These are phyloP conservation scores for Thymallus thymallus DNA, from an alignment of 2,113 vertebrate species.

Conservation along the genomic window DNA sequence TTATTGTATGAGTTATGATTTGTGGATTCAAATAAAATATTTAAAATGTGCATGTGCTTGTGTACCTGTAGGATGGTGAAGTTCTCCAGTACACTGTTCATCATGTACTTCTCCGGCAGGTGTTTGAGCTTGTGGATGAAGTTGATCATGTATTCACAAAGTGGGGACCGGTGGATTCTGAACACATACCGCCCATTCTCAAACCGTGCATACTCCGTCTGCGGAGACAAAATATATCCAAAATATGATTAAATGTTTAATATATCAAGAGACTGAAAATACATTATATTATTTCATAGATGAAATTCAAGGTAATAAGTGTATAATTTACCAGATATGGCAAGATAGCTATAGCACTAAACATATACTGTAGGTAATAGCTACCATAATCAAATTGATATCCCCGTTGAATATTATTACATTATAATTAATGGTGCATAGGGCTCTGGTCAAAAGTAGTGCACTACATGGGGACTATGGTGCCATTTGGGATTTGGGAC, in stretches of 20 bases:
- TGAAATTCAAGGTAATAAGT: conserved; percentile 31
- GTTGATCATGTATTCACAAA: conserved; percentile 96
- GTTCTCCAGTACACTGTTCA: conserved; percentile 97
- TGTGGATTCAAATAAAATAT: too few relatives aligned
- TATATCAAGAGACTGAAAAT: conserved; percentile 17
- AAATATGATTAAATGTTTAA: background rate
- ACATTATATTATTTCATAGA: conserved; percentile 17
- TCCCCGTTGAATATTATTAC: conserved; percentile 58
- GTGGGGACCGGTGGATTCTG: conserved; percentile 90
- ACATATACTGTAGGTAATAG: conserved; percentile 61
- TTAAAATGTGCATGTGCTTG: background rate
- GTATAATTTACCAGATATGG: conserved; percentile 60
- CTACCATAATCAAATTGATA: conserved; percentile 64
- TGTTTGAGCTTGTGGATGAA: conserved; percentile 97
- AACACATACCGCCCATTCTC: conserved; percentile 89
- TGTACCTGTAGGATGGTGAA: conserved; percentile 92
- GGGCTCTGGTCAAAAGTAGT: too few relatives aligned
- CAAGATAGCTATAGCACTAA: conserved; percentile 55
- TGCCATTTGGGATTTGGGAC: conserved; percentile 6
- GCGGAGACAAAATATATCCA: conserved; percentile 18
- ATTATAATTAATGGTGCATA: conserved; percentile 54
- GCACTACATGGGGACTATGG: too few relatives aligned
- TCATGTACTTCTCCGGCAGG: conserved; percentile 95
- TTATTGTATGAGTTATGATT: too few relatives aligned
- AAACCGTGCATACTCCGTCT: conserved; percentile 91